Conservation (phyloP, 2,888 invertebrate species). For the Geotrupes spiniger region DNA sequence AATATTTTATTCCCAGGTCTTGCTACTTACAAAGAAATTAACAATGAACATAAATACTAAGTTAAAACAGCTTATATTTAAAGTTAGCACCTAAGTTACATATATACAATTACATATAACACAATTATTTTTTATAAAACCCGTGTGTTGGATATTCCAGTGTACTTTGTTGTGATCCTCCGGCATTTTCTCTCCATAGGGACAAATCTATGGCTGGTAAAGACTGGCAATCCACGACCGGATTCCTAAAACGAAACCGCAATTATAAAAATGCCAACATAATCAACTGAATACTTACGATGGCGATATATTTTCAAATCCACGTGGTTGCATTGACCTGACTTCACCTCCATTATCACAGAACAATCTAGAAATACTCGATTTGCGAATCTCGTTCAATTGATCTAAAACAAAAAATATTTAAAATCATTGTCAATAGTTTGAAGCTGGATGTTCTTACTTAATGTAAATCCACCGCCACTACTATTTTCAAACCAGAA, state of each 20-base stretch:
- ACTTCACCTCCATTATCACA: conserved; percentile 78
- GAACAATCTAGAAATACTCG: conserved; percentile 72
- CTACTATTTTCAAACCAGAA: conserved; percentile 78
- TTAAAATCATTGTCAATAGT: background rate
- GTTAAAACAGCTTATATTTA: no score
- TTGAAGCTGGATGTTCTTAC: conserved; percentile 42
- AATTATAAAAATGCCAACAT: background rate
- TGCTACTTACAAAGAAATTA: no score
- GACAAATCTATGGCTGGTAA: conserved; percentile 61
- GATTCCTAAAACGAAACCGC: no score
- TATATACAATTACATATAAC: no score
- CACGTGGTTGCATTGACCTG: conserved; percentile 62
- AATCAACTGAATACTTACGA: conserved; percentile 48
- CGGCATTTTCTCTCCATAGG: conserved; percentile 55
- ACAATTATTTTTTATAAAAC: background rate
- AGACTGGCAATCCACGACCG: conserved; percentile 57
- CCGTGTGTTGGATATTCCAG: conserved; percentile 11
- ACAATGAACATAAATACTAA: no score
- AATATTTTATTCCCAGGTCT: no score
- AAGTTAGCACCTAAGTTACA: no score
- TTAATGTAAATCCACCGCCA: conserved; percentile 60
- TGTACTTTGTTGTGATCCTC: conserved; percentile 5
- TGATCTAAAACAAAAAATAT: conserved; percentile 51
- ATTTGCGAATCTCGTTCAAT: conserved; percentile 73
- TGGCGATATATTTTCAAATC: conserved; percentile 63